These are phyloP conservation scores for Crambe crambe DNA, from an alignment of 37 sponge, comb jelly and placozoan genomes.

Conservation along the genomic window DNA sequence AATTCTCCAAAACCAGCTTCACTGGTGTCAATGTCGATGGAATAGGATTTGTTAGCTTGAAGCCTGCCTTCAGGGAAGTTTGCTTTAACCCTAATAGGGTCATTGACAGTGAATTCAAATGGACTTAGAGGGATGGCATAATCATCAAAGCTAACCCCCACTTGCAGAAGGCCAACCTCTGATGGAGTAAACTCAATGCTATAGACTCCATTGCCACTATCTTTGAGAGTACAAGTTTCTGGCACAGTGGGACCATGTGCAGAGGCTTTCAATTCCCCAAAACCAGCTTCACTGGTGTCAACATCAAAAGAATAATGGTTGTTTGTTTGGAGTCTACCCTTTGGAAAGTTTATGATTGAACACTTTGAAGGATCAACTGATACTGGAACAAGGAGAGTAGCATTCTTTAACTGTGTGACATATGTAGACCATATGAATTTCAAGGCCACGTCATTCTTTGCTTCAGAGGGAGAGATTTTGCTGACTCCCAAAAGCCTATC, in stretches of 20 bases:
- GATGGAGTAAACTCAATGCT: conserved; percentile 58
- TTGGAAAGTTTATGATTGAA: conserved; percentile 37
- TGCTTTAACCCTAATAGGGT: conserved; percentile 51
- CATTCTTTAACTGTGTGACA: conserved; percentile 67
- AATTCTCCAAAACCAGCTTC: conserved; percentile 38
- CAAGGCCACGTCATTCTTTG: conserved; percentile 44
- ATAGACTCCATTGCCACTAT: conserved; percentile 13
- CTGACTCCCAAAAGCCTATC: conserved; percentile 56
- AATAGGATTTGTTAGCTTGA: conserved; percentile 33
- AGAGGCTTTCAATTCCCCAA: conserved; percentile 53
- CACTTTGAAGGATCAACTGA: conserved; percentile 70
- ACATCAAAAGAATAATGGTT: conserved; percentile 48
- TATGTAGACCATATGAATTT: conserved; percentile 66
- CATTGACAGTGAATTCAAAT: conserved; percentile 51
- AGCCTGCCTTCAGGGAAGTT: conserved; percentile 43
- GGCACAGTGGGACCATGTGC: conserved; percentile 36
- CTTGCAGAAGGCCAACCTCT: conserved; percentile 40
- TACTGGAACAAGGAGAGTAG: conserved; percentile 18
- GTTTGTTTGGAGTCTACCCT: conserved; percentile 51
- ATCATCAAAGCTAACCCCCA: conserved; percentile 28
- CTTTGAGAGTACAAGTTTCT: conserved; percentile 39
- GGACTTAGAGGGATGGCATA: conserved; percentile 47
- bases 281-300: conserved; percentile 55
- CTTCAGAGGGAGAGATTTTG: conserved; percentile 50
- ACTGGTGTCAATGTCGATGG: conserved; percentile 39